Evolutionary conservation across 2,797 vertebrate species (phyloP), one percentile per base, ranked within the genome.

Genomic region (Acanthiza pusilla): DNA sequence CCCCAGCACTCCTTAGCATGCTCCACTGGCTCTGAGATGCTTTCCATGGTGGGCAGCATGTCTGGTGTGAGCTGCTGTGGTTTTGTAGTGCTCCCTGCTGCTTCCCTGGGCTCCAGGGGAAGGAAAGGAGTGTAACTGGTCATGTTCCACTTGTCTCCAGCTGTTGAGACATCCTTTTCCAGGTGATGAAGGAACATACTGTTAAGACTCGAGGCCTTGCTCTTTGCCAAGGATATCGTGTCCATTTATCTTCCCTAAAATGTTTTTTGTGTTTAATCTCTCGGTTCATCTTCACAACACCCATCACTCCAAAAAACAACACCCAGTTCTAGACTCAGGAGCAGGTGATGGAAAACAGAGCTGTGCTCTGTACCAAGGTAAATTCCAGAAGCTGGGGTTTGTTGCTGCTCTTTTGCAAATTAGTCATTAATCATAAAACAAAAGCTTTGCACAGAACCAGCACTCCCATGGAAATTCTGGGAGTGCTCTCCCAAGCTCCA

Each of bases 1-100:
- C 26, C 34, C 13, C 42, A 32, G 12, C 1, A 1, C 27, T 53
- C 7, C 54, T 57, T 1, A 7, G 27, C 27, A 13, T 3, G 16
- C 63, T 87, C 71, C 20, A 0, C 2, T 43, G 70, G 50, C 84
- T 78, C 50, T n/a, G 90, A 65, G 51, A 43, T 5, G 32, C 50
- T 22, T 74, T 10, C 54, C 0, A 2, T 38, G 80, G 9, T 40
- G 70, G 54, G 70, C 80, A 91, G 90, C 0, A 0, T 13, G 75
- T 25, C 5, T 57, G 77, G 5, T 23, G 84, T 10, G 87, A 47
- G 73, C 23, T 48, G 51, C 43, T 32, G 84, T n/a, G 75, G 55
- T 2, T 91, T 51, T 89, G 60, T 10, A 30, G 36, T 43, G 77
- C 21, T 88, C 66, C 54, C 58, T 38, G 62, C 70, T 78, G 55